A percentile compares a stretch with the other conserved stretches of the same genome.
Conservation (phyloP, 2,113 vertebrate genomes). For the Oriolus oriolus region DNA sequence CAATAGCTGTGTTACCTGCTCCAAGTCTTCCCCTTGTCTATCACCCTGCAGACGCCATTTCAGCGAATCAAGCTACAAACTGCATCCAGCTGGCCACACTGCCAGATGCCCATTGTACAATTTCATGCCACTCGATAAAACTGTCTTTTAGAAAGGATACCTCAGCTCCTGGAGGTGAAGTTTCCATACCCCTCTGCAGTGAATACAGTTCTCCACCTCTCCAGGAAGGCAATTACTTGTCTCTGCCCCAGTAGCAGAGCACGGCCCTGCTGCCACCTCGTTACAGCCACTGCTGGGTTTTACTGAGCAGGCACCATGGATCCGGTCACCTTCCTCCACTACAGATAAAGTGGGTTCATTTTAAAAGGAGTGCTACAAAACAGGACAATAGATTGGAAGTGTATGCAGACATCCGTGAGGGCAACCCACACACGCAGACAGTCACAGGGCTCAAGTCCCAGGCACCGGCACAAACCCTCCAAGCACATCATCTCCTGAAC, state of each 20-base stretch:
- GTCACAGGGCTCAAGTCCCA: background rate
- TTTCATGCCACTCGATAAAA: background rate
- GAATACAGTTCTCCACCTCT: background rate
- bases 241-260: background rate
- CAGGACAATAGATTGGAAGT: background rate
- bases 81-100: background rate
- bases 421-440: background rate
- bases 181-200: background rate
- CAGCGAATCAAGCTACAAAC: background rate
- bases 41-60: background rate
- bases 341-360: background rate
- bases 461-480: background rate
- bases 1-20: background rate
- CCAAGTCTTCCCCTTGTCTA: background rate
- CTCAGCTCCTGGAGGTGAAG: background rate
- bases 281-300: background rate
- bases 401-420: background rate
- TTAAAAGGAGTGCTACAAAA: background rate
- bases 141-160: background rate
- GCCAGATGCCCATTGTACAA: background rate
- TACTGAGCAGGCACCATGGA: background rate
- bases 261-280: accelerated
- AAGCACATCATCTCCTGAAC: background rate
- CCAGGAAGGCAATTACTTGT: background rate
- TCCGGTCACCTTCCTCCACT: background rate